Base-by-base conservation (phyloP, 2,888 invertebrate genomes). In the Synergus laeviventris region DNA sequence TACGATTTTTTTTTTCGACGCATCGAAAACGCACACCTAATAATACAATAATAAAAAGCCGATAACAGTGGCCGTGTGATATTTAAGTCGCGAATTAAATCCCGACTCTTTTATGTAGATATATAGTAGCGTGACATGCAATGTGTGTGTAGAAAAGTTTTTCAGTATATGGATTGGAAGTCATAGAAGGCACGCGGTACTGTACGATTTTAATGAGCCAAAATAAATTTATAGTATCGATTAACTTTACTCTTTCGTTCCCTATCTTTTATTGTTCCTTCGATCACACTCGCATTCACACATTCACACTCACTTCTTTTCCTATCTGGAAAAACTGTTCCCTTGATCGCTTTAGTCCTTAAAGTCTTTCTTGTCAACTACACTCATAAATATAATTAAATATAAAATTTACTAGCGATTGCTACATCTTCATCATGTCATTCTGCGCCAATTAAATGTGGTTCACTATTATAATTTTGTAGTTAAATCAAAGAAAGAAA, bases 141-240 rank as follows among this genome's bases (percentile, higher is more conserved):
- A 66, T 24, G 42, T 66, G 42, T 66, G 39, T 64, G 80, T 85
- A 84, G 83, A 83, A 85, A 84, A 85, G 78, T 79, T 82, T 79
- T 80, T 77, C 80, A 84, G 84, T 84, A 85, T 81, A 85, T 81
- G 81, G 76, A 81, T 83, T 85, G 86, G 85, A 88, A 87, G 87
- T 87, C 87, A 86, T 85, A 87, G 85, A 88, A 88, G 87, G 87
- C 87, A 88, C 87, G 82, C 83, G 87, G 85, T 86, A 87, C 86
- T 85, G 81, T 81, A 81, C 80, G 75, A 79, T 81, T 81, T 81
- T 81, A 75, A 81, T 78, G 78, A 82, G 76, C 79, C 79, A 81
- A 81, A 76, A 74, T 76, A 45, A 76, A 77, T 77, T n/a, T n/a
- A n/a, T 70, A 76, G 73, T 78, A 79, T 76, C 75, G 76, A 79